phyloP scores from a whole-genome alignment of 2,888 invertebrate genomes.

The Cerastoderma edule region DNA sequence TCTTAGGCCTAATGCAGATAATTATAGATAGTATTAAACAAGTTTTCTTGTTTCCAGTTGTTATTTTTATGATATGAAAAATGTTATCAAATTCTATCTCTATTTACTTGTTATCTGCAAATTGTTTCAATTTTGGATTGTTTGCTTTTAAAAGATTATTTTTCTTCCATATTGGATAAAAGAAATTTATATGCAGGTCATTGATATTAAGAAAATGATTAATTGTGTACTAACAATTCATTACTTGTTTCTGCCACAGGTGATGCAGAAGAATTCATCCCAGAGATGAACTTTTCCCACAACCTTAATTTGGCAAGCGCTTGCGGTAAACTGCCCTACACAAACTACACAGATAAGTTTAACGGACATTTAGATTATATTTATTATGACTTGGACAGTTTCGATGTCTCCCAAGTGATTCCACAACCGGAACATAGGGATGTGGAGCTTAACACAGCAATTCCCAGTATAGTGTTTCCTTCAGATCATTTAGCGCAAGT shows the following conservation, averaged over 20 bases:
- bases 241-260: slow-evolving; percentile 31
- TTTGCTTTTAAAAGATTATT: background rate
- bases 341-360: slow-evolving; percentile 93
- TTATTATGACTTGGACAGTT: slow-evolving; percentile 88
- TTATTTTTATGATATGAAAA: too few relatives aligned
- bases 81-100: too few relatives aligned
- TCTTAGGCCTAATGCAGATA: too few relatives aligned
- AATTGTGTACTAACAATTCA: too few relatives aligned
- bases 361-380: slow-evolving; percentile 96
- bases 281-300: slow-evolving; percentile 84
- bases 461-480: slow-evolving; percentile 95
- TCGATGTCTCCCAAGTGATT: slow-evolving; percentile 87
- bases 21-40: too few relatives aligned
- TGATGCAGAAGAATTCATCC: slow-evolving; percentile 39
- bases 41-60: too few relatives aligned
- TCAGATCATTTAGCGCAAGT: slow-evolving; percentile 97
- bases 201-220: too few relatives aligned
- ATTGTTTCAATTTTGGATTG: background rate
- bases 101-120: background rate
- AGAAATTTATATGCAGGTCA: background rate
- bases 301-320: slow-evolving; percentile 89
- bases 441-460: slow-evolving; percentile 89
- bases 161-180: background rate
- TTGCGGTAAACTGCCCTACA: slow-evolving; percentile 92
- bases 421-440: slow-evolving; percentile 93